These are phyloP conservation scores for Gymnoscopelus braueri DNA, from an alignment of 2,797 vertebrate species.

Conservation along the genomic window DNA sequence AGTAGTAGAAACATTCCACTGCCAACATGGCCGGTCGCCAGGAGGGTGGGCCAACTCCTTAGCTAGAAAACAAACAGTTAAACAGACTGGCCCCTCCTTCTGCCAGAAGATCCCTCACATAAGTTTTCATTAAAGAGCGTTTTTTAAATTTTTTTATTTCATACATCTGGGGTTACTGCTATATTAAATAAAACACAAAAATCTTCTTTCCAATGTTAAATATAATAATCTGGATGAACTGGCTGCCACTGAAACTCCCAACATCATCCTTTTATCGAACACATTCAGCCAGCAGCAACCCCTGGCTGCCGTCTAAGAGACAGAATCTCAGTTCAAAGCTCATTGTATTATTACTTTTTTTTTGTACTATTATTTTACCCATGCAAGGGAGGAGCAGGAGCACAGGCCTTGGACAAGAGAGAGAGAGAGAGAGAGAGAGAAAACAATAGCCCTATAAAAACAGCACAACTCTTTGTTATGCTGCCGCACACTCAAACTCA, in stretches of 20 bases:
- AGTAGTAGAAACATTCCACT: constrained; percentile 58
- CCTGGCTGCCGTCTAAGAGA: constrained; percentile 4
- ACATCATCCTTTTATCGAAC: not conserved
- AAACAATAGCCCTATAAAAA: constrained; percentile 41
- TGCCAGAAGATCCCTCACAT: constrained; percentile 31
- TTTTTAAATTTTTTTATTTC: not conserved
- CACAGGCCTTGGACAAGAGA: constrained; percentile 25
- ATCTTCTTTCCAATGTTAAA: constrained; percentile 11
- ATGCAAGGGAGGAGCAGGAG: constrained; percentile 57
- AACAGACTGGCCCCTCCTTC: constrained; percentile 21
- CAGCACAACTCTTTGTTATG: constrained; percentile 43
- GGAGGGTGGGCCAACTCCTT: constrained; percentile 30
- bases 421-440: constrained; percentile 32
- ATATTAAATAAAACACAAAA: constrained; percentile 49
- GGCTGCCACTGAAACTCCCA: constrained; percentile 12
- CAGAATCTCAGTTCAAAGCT: constrained; percentile 30
- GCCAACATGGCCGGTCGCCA: constrained; percentile 28
- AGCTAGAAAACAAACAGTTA: constrained; percentile 45
- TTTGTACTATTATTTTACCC: constrained; percentile 53
- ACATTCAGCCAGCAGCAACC: not conserved
- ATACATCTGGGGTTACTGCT: constrained; percentile 27
- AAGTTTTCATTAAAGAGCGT: constrained; percentile 3
- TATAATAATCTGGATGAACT: constrained; percentile 9
- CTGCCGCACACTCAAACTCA: constrained; percentile 32
- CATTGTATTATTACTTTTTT: constrained; percentile 3